Evolutionary conservation across 2,797 vertebrate genomes (phyloP).

Genomic region (Malurus splendens): DNA sequence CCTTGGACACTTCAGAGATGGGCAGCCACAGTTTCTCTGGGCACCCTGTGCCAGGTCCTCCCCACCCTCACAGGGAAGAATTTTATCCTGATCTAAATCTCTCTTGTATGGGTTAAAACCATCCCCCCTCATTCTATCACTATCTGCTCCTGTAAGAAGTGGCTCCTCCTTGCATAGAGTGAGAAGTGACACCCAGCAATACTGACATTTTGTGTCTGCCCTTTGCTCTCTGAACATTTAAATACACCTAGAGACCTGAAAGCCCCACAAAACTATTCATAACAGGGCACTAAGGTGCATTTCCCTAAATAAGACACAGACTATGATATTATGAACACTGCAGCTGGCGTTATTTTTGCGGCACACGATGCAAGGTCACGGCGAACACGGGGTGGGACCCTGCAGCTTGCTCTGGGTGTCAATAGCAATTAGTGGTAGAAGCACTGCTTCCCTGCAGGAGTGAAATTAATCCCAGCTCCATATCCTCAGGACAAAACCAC

Average conservation of each 20-base stretch:
- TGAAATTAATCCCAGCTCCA: not conserved
- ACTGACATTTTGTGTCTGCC: not conserved
- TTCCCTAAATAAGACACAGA: not conserved
- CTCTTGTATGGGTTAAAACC: not conserved
- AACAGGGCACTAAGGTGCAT: not conserved
- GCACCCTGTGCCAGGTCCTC: not conserved
- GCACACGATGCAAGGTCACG: not conserved
- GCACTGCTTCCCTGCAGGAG: not conserved
- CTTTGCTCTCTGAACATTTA: not conserved
- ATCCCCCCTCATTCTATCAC: too few species aligned
- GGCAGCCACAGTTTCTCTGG: not conserved
- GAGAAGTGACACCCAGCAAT: not conserved
- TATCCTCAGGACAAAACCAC: not conserved
- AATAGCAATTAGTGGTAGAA: not conserved
- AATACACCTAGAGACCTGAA: not conserved
- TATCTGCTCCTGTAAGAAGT: not conserved
- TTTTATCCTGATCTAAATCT: not conserved
- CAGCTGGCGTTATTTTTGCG: not conserved
- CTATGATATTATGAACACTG: not conserved
- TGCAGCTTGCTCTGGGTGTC: not conserved
- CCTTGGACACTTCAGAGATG: not conserved
- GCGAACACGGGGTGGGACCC: not conserved
- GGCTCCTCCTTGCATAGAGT: rapidly evolving
- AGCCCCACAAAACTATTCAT: not conserved
- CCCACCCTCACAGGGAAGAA: rapidly evolving